Conservation (phyloP, 1,140 invertebrate genomes). For the Magallana angulata region DNA sequence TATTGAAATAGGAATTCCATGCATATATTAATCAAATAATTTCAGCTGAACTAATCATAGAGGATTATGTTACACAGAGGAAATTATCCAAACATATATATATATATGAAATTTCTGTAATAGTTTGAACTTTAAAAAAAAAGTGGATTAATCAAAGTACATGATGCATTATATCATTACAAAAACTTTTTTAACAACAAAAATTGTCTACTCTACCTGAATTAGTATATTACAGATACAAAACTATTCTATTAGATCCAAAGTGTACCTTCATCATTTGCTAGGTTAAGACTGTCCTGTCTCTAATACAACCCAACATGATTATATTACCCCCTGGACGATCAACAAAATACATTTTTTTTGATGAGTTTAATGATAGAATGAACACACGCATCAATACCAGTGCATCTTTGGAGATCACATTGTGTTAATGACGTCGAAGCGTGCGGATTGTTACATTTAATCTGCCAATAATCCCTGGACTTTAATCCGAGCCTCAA, state of each 20-base stretch:
- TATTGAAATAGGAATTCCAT: no score
- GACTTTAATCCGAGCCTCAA: neutral
- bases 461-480: slow-evolving; percentile 30
- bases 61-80: no score
- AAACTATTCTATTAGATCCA: neutral
- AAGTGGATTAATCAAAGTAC: no score
- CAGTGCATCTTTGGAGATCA: slow-evolving; percentile 9
- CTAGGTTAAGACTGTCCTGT: neutral
- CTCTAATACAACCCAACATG: neutral
- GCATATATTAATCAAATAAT: no score
- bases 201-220: slow-evolving; percentile 8
- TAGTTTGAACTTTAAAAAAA: no score
- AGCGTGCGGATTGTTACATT: neutral
- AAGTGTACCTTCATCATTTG: neutral
- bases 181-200: neutral
- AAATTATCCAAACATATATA: no score
- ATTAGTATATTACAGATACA: neutral
- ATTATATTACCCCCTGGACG: slow-evolving; percentile 1
- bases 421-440: slow-evolving; percentile 9
- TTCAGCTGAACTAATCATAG: no score
- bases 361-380: neutral
- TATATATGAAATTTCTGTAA: no score
- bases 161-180: no score
- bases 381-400: neutral
- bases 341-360: neutral